Conservation (phyloP, 2,888 invertebrate genomes). For the Campopleginae sp. region DNA sequence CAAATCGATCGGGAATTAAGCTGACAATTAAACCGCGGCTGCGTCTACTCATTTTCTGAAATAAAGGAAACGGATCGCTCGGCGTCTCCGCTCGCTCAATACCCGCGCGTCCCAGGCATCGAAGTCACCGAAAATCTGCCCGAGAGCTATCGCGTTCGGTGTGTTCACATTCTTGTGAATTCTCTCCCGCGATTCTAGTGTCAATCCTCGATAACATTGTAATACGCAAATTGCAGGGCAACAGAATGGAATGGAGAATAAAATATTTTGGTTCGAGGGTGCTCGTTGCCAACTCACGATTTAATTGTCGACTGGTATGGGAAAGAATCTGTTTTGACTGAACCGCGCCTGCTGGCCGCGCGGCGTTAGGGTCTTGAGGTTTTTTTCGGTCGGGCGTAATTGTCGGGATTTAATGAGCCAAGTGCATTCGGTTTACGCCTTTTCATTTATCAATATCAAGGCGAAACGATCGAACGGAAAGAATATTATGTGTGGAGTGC, state of each 20-base stretch:
- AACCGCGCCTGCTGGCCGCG: constrained; percentile 14
- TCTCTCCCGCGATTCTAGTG: neutral
- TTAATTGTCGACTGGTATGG: constrained; percentile 61
- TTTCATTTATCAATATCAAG: neutral
- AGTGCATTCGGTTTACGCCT: constrained; percentile 6
- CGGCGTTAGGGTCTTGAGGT: constrained; percentile 2
- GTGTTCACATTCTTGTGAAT: constrained; percentile 8
- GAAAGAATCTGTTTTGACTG: constrained; percentile 50
- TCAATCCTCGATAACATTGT: constrained; percentile 13
- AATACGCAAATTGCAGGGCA: neutral
- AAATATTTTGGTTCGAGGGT: neutral
- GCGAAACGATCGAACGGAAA: constrained; percentile 26
- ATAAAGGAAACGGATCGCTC: neutral
- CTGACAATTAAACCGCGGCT: neutral
- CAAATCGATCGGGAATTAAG: neutral
- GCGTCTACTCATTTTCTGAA: neutral
- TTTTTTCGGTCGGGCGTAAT: constrained; percentile 12
- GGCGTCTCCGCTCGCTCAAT: neutral
- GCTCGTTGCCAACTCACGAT: constrained; percentile 42
- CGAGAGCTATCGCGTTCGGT: neutral
- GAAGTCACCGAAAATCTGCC: constrained; percentile 51
- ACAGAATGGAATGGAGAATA: neutral
- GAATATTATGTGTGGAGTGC: neutral
- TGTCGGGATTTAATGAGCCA: neutral
- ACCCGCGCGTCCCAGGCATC: constrained; percentile 45